Conservation (phyloP, 2,888 invertebrate species). For the Panorpa germanica region DNA sequence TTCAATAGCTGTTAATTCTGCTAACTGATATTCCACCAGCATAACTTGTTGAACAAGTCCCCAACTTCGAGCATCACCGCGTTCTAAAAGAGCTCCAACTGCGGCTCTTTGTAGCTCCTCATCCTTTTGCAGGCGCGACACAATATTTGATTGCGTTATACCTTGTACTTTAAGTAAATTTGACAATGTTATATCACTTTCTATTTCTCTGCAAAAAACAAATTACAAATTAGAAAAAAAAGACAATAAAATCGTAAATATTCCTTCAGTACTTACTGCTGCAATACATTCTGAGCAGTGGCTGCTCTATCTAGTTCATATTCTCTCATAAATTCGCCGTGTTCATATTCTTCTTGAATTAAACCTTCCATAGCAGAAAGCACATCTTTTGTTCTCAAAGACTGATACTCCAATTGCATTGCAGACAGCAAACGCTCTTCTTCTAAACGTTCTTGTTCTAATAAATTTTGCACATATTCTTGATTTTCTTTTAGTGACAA, state of each 20-base stretch:
- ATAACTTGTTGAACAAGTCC: conserved; percentile 56
- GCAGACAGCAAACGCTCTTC: conserved; percentile 32
- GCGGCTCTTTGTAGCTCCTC: conserved; percentile 53
- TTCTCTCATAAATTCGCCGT: conserved; percentile 35
- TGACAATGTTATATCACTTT: conserved; percentile 36
- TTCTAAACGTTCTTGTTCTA: conserved; percentile 46
- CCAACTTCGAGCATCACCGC: conserved; percentile 57
- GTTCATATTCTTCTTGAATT: conserved; percentile 42
- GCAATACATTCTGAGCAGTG: conserved; percentile 38
- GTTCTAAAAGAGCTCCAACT: conserved; percentile 48
- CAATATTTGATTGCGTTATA: conserved; percentile 34
- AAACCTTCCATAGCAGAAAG: conserved; percentile 51
- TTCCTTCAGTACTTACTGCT: conserved; percentile 35
- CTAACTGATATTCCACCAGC: conserved; percentile 50
- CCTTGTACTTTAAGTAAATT: conserved; percentile 41
- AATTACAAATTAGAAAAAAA: conserved; percentile 15
- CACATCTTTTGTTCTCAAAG: conserved; percentile 44
- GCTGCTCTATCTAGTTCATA: conserved; percentile 36
- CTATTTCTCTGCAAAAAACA: too few species aligned
- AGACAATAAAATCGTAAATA: neutral
- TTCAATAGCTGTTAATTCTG: conserved; percentile 50
- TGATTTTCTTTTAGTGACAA: conserved; percentile 34
- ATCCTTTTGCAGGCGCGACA: conserved; percentile 42
- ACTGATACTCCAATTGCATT: conserved; percentile 23
- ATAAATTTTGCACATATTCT: conserved; percentile 39